These are phyloP conservation scores for Trimorus sp. DNA, from an alignment of 2,888 invertebrate genomes.

Conservation along the genomic window DNA sequence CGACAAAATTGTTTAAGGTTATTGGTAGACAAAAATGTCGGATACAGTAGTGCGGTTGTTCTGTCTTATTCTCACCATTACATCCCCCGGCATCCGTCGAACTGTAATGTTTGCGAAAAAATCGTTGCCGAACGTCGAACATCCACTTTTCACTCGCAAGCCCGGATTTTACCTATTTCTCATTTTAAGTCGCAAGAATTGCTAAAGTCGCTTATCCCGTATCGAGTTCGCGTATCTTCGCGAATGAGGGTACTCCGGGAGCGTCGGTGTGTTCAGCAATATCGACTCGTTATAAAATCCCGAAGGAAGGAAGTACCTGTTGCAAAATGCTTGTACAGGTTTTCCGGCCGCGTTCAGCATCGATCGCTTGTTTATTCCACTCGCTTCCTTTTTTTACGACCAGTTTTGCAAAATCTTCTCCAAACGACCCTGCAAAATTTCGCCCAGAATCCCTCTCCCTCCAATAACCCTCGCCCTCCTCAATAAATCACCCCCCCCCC, in stretches of 20 bases:
- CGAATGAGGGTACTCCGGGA: constrained; percentile 76
- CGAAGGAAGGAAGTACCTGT: constrained; percentile 72
- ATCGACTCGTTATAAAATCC: constrained; percentile 74
- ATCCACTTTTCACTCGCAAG: constrained; percentile 28
- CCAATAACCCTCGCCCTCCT: too few relatives aligned
- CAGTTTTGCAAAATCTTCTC: too few relatives aligned
- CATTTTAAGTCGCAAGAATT: constrained; percentile 27
- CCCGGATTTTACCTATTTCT: constrained; percentile 36
- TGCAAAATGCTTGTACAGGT: constrained; percentile 61
- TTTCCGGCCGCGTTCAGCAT: constrained; percentile 29
- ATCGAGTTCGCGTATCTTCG: constrained; percentile 70
- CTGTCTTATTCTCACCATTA: too few relatives aligned
- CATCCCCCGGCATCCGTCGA: neutral
- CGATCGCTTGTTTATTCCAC: constrained; percentile 33
- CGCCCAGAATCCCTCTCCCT: too few relatives aligned
- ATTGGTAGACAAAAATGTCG: too few relatives aligned
- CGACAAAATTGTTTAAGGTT: too few relatives aligned
- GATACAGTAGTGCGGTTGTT: too few relatives aligned
- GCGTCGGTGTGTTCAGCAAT: constrained; percentile 74
- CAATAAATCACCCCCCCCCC: constrained; percentile 34
- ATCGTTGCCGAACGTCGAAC: neutral
- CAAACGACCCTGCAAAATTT: too few relatives aligned
- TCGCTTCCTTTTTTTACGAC: too few relatives aligned
- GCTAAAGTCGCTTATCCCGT: constrained; percentile 52
- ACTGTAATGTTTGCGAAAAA: neutral